A percentile compares a stretch with the other conserved stretches of the same genome.
Evolutionary conservation across 37 sponge, comb jelly and placozoan genomes (phyloP).

Genomic region (Lycopodina hypogea): DNA sequence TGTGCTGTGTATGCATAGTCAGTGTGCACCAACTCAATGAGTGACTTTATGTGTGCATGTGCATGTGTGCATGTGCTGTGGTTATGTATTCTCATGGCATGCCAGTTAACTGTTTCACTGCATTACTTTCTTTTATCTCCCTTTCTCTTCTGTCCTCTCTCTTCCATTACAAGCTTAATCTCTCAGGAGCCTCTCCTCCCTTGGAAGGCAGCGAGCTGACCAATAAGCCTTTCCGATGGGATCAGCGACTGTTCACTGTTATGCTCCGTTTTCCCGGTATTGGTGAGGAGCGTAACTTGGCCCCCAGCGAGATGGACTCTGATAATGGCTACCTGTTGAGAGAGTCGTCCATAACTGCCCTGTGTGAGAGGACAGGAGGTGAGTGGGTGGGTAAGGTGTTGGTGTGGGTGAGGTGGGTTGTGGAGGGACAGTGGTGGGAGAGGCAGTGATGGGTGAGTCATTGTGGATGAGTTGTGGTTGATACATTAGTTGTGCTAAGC

Average conservation of each 20-base stretch:
- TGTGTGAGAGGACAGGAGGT: constrained; percentile 97
- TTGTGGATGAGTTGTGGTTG: no score
- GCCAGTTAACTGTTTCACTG: background rate
- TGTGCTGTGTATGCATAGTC: no score
- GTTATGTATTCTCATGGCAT: no score
- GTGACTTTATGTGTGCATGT: no score
- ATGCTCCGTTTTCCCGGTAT: constrained; percentile 83
- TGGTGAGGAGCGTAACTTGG: constrained; percentile 17
- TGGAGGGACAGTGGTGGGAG: background rate
- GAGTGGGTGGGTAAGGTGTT: constrained; percentile 17
- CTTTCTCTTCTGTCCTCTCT: constrained; percentile 5
- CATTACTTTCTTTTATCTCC: background rate
- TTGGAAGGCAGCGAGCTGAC: constrained; percentile 79
- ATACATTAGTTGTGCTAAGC: no score
- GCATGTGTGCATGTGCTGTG: no score
- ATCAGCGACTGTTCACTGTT: constrained; percentile 91
- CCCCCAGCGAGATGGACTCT: background rate
- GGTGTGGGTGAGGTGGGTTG: constrained; percentile 23
- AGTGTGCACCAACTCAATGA: no score
- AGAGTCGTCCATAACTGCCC: constrained; percentile 3
- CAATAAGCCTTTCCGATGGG: constrained; percentile 94
- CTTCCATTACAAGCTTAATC: background rate
- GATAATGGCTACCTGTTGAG: constrained; percentile 9
- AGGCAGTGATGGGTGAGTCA: background rate
- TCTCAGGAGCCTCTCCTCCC: background rate